Percentiles rank a stretch among this genome's conserved stretches.
Conservation (phyloP, 2,888 invertebrate species). For the Laspeyria flexula region DNA sequence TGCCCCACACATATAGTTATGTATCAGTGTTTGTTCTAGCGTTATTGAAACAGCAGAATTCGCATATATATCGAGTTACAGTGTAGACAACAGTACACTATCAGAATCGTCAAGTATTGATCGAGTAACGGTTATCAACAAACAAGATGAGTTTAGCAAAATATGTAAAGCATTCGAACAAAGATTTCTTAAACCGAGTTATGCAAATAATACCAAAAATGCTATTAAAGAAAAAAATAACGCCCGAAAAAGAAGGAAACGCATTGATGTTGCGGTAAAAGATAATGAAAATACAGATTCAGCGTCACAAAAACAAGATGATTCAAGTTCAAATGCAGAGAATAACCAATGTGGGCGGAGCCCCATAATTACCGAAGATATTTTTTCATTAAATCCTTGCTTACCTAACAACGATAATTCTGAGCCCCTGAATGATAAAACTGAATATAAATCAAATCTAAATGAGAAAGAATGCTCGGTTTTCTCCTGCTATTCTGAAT, state of each 20-base stretch:
- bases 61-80: constrained; percentile 68
- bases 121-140: constrained; percentile 73
- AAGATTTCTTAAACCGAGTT: constrained; percentile 27
- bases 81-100: constrained; percentile 53
- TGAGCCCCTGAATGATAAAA: not conserved
- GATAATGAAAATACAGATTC: not conserved
- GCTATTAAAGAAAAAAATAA: constrained; percentile 5
- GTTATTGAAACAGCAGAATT: constrained; percentile 70
- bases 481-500: constrained; percentile 34
- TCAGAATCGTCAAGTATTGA: constrained; percentile 69
- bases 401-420: not conserved
- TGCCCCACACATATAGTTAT: no score
- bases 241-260: constrained; percentile 1
- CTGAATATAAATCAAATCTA: not conserved
- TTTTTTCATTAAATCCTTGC: not conserved
- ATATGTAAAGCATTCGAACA: constrained; percentile 46
- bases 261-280: not conserved
- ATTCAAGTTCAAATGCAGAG: constrained; percentile 2
- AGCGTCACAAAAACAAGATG: not conserved
- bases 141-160: constrained; percentile 51
- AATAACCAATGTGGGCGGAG: constrained; percentile 9
- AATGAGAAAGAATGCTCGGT: constrained; percentile 17
- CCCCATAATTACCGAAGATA: not conserved
- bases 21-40: constrained; percentile 54
- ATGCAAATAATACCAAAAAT: constrained; percentile 14